These are phyloP conservation scores for Schizothorax lantsangensis DNA, from an alignment of 2,797 vertebrate species.

Conservation along the genomic window DNA sequence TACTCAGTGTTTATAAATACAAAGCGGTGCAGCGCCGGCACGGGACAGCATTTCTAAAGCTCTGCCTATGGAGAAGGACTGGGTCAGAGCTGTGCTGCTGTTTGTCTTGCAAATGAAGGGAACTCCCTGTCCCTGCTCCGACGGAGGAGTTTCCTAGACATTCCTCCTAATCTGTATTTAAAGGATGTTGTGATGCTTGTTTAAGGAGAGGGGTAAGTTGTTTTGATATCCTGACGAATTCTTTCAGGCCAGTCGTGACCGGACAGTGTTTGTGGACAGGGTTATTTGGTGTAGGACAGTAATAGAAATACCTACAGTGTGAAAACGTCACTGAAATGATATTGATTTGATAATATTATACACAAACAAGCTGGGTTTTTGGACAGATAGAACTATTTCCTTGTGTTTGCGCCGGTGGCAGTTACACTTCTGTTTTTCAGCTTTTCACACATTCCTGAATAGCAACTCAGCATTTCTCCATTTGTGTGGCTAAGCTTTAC, in stretches of 20 bases:
- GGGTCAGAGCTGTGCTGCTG: slow-evolving; percentile 19
- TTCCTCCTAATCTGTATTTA: slow-evolving; percentile 20
- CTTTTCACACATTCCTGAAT: slow-evolving; percentile 31
- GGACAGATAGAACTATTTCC: neutral
- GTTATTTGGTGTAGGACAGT: neutral
- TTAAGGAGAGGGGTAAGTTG: neutral
- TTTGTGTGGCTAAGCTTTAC: neutral
- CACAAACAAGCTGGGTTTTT: neutral
- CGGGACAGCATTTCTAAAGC: slow-evolving; percentile 22
- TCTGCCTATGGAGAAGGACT: neutral
- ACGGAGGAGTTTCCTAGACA: slow-evolving; percentile 17
- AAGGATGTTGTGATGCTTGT: slow-evolving; percentile 2
- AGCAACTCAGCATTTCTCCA: slow-evolving; percentile 7
- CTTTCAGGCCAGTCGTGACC: neutral
- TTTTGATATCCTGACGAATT: neutral
- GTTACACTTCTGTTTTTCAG: slow-evolving; percentile 2
- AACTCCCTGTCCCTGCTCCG: slow-evolving; percentile 1
- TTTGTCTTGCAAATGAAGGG: slow-evolving; percentile 32
- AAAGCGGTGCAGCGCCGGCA: neutral
- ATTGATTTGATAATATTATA: neutral
- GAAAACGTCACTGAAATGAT: neutral
- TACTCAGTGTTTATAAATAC: slow-evolving; percentile 25
- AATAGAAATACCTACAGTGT: neutral
- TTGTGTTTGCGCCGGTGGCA: neutral
- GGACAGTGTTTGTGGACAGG: neutral